Percentiles rank a stretch among this genome's conserved stretches.
These are phyloP conservation scores for Hyalella azteca DNA, from an alignment of 2,888 invertebrate genomes.

Conservation along the genomic window DNA sequence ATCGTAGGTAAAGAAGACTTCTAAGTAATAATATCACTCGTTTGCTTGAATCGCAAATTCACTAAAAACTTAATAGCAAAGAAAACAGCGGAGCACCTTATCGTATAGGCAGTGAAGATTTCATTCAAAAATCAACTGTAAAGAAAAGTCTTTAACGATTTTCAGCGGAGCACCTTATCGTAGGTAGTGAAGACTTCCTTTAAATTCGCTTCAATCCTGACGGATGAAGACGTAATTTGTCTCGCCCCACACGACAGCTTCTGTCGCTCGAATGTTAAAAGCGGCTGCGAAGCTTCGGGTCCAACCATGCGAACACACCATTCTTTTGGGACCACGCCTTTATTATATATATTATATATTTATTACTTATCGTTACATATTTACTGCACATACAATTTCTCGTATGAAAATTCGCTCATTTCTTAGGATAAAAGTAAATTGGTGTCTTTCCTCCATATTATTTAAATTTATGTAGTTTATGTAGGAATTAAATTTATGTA, in stretches of 20 bases:
- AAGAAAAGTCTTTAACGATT: background rate
- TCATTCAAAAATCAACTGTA: background rate
- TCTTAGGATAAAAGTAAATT: too few relatives aligned
- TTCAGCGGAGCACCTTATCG: background rate
- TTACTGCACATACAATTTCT: background rate
- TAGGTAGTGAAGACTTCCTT: background rate
- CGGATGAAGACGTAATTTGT: background rate
- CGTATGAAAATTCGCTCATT: background rate
- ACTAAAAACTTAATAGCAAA: background rate
- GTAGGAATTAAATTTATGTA: too few relatives aligned
- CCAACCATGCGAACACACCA: background rate
- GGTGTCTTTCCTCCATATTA: too few relatives aligned
- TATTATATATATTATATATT: background rate
- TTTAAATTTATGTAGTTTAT: too few relatives aligned
- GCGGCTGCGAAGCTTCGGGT: background rate
- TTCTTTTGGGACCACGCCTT: background rate
- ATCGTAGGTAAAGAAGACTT: background rate
- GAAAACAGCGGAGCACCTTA: background rate
- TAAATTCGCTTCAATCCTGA: background rate
- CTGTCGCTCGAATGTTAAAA: too few relatives aligned
- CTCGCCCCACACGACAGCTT: background rate
- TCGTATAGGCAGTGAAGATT: background rate
- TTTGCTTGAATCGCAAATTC: background rate
- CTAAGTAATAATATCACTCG: background rate
- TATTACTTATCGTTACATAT: background rate